Base-by-base conservation (phyloP, 2,888 invertebrate species). In the Aspidapion aeneum region DNA sequence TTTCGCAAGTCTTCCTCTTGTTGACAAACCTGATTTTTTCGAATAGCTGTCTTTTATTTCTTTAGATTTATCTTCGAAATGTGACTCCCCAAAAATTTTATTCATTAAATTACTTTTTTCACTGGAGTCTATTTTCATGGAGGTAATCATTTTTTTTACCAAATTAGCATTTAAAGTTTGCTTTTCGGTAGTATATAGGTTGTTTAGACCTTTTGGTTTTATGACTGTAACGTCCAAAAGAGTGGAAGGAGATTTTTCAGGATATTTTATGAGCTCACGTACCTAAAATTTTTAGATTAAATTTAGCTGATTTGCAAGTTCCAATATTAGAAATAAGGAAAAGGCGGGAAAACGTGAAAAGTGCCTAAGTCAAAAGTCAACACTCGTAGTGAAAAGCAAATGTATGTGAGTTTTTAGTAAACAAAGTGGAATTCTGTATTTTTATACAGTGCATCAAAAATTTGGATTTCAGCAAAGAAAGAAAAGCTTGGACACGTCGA, bases 211-310 rank as follows among this genome's bases (percentile, higher is more conserved):
- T 35, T 71, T 68, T 2, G 78, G 76, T 64, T 77, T 73, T 18
- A 79, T 75, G 9, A 79, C 74, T 1, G 78, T 79, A 1, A 79
- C 78, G 65, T 79, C 79, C 18, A 79, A 62, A 21, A 76, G 66
- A 2, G 75, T 70, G 2, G 75, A 74, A 21, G 68, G 67, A 63
- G 72, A 70, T 66, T 72, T 73, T 61, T 74, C 70, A 0, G 75
- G 74, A 16, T 70, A 72, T 17, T 72, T 69, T 19, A 78, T 71
- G 20, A 78, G 71, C 19, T 75, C 72, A 52, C 66, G 57, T 17
- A 68, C 68, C 67, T 67, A 18, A 18, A 64, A 61, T n/a, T n/a
- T n/a, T n/a, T n/a, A n/a, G n/a, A n/a, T n/a, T n/a, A n/a, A n/a
- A n/a, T n/a, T n/a, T n/a, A n/a, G n/a, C n/a, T n/a, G n/a, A n/a